Percentiles rank a stretch among this genome's conserved stretches.
phyloP scores from a whole-genome alignment of 2,797 vertebrate species.

The Gymnoscopelus braueri region DNA sequence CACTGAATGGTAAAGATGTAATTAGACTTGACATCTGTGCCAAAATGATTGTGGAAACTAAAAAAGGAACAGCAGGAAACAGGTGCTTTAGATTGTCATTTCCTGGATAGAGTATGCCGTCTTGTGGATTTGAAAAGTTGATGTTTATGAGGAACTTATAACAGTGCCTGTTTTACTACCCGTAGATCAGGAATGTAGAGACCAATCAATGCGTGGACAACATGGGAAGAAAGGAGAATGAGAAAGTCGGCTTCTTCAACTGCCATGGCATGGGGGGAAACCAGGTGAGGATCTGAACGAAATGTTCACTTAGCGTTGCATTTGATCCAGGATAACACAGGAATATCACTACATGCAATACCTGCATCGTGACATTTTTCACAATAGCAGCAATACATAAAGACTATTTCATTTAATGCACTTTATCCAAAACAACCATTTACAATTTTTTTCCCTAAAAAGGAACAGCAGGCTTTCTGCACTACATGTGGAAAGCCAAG shows the following conservation, averaged over 20 bases:
- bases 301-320: too few relatives aligned
- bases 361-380: too few relatives aligned
- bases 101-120: too few relatives aligned
- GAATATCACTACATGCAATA: too few relatives aligned
- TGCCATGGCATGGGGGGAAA: conserved; percentile 99
- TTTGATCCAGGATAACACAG: too few relatives aligned
- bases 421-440: too few relatives aligned
- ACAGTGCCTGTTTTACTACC: neutral
- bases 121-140: too few relatives aligned
- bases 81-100: neutral
- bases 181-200: conserved; percentile 96
- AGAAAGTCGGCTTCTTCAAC: conserved; percentile 99
- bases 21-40: conserved; percentile 30
- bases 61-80: neutral
- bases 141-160: neutral
- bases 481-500: too few relatives aligned
- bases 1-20: conserved; percentile 20
- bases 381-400: too few relatives aligned
- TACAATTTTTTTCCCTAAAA: too few relatives aligned
- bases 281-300: conserved; percentile 84
- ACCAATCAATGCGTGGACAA: conserved; percentile 99
- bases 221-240: conserved; percentile 98
- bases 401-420: too few relatives aligned
- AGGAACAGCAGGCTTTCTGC: too few relatives aligned
- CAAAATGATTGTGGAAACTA: neutral